Evolutionary conservation across 2,113 vertebrate genomes (phyloP), one percentile per base, ranked within the genome.

Genomic region (Falco punctatus): DNA sequence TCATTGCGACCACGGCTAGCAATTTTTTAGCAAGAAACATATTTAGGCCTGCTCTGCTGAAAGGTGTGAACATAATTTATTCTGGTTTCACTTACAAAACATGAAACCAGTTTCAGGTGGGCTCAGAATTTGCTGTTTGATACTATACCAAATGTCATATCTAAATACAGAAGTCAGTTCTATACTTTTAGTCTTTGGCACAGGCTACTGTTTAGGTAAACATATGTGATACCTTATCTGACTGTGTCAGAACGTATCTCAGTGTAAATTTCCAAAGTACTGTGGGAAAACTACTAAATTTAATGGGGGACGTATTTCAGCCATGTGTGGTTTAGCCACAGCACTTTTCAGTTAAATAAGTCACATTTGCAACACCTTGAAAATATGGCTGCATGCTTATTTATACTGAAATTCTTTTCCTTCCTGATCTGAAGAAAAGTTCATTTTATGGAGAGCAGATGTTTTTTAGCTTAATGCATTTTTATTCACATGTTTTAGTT

Each of bases 371-470:
- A 95, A 96, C 97, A 97, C 95, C 97, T 97, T 95, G 89, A 95
- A 97, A 97, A 96, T 86, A 77, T 13, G 89, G 71, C 95, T 85
- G 48, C 52, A 3, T 91, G 89, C 91, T 94, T 95, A 94, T 89
- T 97, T 96, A 80, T 80, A 51, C 91, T 81, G 89, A 95, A 90
- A 92, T 92, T 90, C 91, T 94, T 96, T 91, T 81, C 95, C 78
- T 92, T 91, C 89, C 86, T 95, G 86, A 96, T 94, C 81, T 91
- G 91, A 97, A 94, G 91, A 95, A 94, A 96, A 95, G 91, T 95
- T 92, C 89, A 27, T 92, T 95, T 97, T 95, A 97, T 92, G 84
- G 96, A 82, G 62, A 95, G 90, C 96, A 97, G 95, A 94, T 97
- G 94, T 95, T 91, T 96, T 96, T 90, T 80, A 83, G 95, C 93